Evolutionary conservation across 2,888 invertebrate species (phyloP).

Genomic region (Eumacrocentrus americanus): DNA sequence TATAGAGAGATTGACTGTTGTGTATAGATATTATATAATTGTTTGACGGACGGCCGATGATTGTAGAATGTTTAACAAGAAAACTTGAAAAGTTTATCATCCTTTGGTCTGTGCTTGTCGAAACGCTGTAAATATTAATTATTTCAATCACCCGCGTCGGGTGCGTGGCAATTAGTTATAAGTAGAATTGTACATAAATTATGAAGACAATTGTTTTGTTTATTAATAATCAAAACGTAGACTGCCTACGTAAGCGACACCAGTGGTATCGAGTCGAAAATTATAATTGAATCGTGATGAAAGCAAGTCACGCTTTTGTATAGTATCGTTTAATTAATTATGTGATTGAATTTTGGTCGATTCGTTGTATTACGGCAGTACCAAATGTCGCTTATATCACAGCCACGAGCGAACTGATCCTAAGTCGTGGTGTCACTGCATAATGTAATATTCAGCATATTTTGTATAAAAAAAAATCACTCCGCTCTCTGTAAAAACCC

Average conservation of each 20-base stretch:
- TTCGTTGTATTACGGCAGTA: conserved; percentile 14
- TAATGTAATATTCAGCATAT: conserved; percentile 33
- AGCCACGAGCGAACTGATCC: conserved; percentile 47
- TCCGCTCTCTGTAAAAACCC: no score
- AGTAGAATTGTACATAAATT: conserved; percentile 46
- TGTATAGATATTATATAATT: background rate
- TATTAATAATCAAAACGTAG: conserved; percentile 43
- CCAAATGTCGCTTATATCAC: conserved; percentile 29
- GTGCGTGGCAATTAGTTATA: conserved; percentile 34
- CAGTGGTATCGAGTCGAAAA: conserved; percentile 24
- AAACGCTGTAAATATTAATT: conserved; percentile 36
- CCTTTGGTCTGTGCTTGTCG: conserved; percentile 4
- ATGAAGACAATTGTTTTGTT: conserved; percentile 29
- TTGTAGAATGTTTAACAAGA: background rate
- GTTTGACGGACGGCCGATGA: no score
- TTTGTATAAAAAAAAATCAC: conserved; percentile 50
- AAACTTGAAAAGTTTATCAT: background rate
- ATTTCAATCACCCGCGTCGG: conserved; percentile 31
- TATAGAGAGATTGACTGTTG: background rate
- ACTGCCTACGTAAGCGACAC: conserved; percentile 27
- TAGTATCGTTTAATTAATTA: conserved; percentile 33
- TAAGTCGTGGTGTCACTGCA: conserved; percentile 30
- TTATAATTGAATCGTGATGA: conserved; percentile 13
- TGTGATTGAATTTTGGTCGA: conserved; percentile 25
- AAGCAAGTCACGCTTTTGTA: conserved; percentile 33